A percentile compares a stretch with the other conserved stretches of the same genome.
Conservation (phyloP, 2,888 invertebrate genomes). For the Linnaemya tessellans region DNA sequence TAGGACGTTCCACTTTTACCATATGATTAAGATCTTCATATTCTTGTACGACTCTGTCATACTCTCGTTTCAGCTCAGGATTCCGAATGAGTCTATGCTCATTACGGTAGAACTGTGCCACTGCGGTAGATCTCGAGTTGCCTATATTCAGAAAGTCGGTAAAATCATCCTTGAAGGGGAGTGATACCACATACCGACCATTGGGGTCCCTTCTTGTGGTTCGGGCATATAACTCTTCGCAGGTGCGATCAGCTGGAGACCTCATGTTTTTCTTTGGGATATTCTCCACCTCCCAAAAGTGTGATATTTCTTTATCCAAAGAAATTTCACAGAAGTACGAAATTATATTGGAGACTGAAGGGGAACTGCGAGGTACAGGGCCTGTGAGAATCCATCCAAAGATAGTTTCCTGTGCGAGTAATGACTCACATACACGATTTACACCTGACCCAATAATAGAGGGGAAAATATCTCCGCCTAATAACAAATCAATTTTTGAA, state of each 20-base stretch:
- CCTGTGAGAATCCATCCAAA: conserved; percentile 67
- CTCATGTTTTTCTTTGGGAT: conserved; percentile 15
- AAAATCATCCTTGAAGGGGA: too few relatives aligned
- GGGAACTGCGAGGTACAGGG: conserved; percentile 6
- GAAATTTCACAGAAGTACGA: too few relatives aligned
- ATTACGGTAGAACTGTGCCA: conserved; percentile 42
- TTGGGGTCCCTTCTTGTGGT: conserved; percentile 15
- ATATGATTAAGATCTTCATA: too few relatives aligned
- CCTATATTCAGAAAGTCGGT: neutral
- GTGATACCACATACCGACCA: conserved; percentile 22
- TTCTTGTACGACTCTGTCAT: too few relatives aligned
- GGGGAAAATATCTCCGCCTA: too few relatives aligned
- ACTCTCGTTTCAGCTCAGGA: too few relatives aligned
- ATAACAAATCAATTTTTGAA: conserved; percentile 27
- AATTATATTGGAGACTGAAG: too few relatives aligned
- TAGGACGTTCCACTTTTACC: too few relatives aligned
- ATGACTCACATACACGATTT: too few relatives aligned
- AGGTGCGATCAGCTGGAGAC: conserved; percentile 14
- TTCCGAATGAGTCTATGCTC: conserved; percentile 15
- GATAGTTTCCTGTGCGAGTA: conserved; percentile 48
- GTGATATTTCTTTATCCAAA: too few relatives aligned
- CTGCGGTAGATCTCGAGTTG: neutral
- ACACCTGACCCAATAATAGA: conserved; percentile 5
- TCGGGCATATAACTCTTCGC: conserved; percentile 1
- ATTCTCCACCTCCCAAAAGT: conserved; percentile 2